A percentile compares a stretch with the other conserved stretches of the same genome.
These are phyloP conservation scores for Apis dorsata DNA, from an alignment of 1,140 invertebrate species.

Conservation along the genomic window DNA sequence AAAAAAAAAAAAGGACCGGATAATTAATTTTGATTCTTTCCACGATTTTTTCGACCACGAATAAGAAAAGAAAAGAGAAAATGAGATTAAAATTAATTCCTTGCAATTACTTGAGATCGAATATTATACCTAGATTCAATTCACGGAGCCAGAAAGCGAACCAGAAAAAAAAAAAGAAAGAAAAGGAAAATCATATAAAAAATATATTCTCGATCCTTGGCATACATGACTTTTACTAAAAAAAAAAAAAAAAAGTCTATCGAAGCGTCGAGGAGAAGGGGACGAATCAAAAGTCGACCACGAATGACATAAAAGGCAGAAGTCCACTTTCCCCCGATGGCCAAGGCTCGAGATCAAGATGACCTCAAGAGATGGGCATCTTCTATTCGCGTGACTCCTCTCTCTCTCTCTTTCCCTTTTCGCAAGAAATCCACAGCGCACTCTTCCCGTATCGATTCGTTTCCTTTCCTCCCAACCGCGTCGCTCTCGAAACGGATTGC, in stretches of 20 bases:
- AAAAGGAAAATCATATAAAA: background rate
- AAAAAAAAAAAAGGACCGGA: background rate
- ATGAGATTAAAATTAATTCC: background rate
- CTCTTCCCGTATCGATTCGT: slow-evolving; percentile 18
- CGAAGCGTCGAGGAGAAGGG: background rate
- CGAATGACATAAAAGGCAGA: slow-evolving; percentile 38
- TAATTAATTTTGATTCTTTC: too few species aligned
- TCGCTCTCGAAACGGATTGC: background rate
- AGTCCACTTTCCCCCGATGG: slow-evolving; percentile 41
- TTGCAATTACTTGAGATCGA: background rate
- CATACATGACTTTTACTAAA: too few species aligned
- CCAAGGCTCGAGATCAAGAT: slow-evolving; percentile 41
- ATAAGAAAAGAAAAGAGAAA: background rate
- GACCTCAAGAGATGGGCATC: slow-evolving; percentile 36
- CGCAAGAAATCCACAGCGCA: slow-evolving; percentile 5
- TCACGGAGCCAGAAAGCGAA: background rate
- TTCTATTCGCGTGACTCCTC: slow-evolving; percentile 23
- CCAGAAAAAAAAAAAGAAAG: background rate
- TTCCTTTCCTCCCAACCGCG: background rate
- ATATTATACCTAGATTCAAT: background rate
- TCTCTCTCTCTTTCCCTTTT: slow-evolving; percentile 33
- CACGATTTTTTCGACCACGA: too few species aligned
- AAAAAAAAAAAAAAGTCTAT: background rate
- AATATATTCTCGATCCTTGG: background rate
- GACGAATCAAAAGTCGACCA: slow-evolving; percentile 31